Conservation (phyloP, 1,140 invertebrate species). For the Heliconius hewitsoni region DNA sequence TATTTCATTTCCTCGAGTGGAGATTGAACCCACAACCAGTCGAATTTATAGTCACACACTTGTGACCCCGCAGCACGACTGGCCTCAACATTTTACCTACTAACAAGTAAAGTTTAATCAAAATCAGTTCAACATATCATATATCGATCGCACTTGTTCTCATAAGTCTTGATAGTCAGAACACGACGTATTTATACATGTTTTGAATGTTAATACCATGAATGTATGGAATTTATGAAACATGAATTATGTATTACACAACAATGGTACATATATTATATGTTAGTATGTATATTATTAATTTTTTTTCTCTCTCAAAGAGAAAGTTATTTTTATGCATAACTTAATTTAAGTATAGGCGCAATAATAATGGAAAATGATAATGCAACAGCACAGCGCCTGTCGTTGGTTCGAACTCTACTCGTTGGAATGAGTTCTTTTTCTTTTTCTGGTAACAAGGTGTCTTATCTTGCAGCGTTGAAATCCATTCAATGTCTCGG, state of each 20-base stretch:
- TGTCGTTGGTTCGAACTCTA: too few relatives aligned
- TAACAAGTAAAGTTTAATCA: background rate
- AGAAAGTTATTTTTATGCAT: background rate
- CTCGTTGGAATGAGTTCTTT: too few relatives aligned
- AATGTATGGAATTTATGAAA: constrained; percentile 6
- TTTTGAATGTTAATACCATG: background rate
- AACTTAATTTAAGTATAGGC: too few relatives aligned
- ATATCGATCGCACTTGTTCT: background rate
- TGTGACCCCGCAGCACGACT: too few relatives aligned
- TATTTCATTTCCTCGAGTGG: too few relatives aligned
- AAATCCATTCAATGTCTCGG: too few relatives aligned
- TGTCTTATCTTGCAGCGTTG: too few relatives aligned
- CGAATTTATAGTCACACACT: too few relatives aligned
- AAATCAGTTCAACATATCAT: constrained; percentile 1
- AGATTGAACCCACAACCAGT: too few relatives aligned
- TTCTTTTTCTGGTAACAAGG: too few relatives aligned
- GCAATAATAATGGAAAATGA: too few relatives aligned
- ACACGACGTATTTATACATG: constrained; percentile 9
- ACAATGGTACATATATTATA: constrained; percentile 1
- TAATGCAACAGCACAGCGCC: too few relatives aligned
- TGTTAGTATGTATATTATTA: background rate
- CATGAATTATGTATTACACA: constrained; percentile 11
- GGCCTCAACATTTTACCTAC: background rate
- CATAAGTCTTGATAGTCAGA: background rate
- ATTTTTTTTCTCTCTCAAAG: background rate